Percentiles rank a stretch among this genome's conserved stretches.
These are phyloP conservation scores for Larimichthys crocea DNA, from an alignment of 2,113 vertebrate species.

Conservation along the genomic window DNA sequence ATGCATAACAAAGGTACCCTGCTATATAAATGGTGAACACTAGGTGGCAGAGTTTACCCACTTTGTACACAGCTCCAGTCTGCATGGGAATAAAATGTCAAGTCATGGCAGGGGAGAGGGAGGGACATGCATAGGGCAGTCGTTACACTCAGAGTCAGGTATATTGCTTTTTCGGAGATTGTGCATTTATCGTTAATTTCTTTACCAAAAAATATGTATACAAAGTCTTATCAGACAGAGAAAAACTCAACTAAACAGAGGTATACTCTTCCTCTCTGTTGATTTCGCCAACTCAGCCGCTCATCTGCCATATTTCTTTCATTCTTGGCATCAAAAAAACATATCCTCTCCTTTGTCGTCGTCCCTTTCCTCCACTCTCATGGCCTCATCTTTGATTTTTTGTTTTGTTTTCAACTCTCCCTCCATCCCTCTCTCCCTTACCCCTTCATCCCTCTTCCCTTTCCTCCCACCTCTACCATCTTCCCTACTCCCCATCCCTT, in stretches of 20 bases:
- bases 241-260: slow-evolving; percentile 13
- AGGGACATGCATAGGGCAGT: slow-evolving; percentile 65
- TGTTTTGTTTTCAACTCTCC: background rate
- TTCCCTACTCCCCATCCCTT: slow-evolving; percentile 1
- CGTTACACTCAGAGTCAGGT: slow-evolving; percentile 46
- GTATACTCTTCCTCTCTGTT: background rate
- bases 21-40: slow-evolving; percentile 60
- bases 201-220: slow-evolving; percentile 21
- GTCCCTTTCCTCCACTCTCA: slow-evolving; percentile 6
- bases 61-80: slow-evolving; percentile 43
- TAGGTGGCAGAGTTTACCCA: slow-evolving; percentile 62
- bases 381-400: background rate
- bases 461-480: background rate
- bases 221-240: slow-evolving; percentile 15
- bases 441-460: slow-evolving; percentile 1
- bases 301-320: background rate
- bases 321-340: slow-evolving; percentile 28
- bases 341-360: slow-evolving; percentile 16
- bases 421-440: background rate
- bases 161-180: slow-evolving; percentile 73
- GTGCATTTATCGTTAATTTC: slow-evolving; percentile 44
- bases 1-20: slow-evolving; percentile 73
- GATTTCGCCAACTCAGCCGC: background rate
- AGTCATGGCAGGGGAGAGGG: slow-evolving; percentile 57
- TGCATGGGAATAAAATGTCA: slow-evolving; percentile 58